Percentiles rank a stretch among this genome's conserved stretches.
These are phyloP conservation scores for Macrocentrus cingulum DNA, from an alignment of 1,140 invertebrate species.

Conservation along the genomic window DNA sequence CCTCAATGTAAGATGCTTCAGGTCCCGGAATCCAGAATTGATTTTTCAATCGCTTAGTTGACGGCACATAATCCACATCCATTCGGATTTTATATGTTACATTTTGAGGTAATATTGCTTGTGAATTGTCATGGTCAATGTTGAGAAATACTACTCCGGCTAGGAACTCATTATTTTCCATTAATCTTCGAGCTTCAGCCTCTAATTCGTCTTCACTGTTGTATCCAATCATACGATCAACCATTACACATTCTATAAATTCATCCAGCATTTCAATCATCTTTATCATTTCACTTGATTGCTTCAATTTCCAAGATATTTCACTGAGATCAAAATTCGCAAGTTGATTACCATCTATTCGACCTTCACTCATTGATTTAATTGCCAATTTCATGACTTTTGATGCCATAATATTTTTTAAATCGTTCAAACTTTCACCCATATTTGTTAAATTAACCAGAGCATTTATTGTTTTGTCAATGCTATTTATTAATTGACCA, in stretches of 20 bases:
- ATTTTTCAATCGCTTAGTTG: constrained; percentile 63
- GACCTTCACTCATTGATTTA: constrained; percentile 41
- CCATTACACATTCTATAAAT: constrained; percentile 63
- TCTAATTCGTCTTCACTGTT: constrained; percentile 58
- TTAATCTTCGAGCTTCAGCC: constrained; percentile 58
- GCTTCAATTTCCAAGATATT: constrained; percentile 45
- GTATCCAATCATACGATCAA: constrained; percentile 62
- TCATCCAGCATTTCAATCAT: constrained; percentile 53
- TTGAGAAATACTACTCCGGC: constrained; percentile 60
- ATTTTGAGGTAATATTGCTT: constrained; percentile 44
- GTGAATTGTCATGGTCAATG: constrained; percentile 38
- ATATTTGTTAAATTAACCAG: constrained; percentile 55
- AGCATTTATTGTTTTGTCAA: constrained; percentile 55
- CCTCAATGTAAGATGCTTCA: constrained; percentile 63
- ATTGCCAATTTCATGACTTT: constrained; percentile 50
- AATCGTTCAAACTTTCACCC: constrained; percentile 52
- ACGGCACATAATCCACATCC: constrained; percentile 69
- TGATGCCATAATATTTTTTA: constrained; percentile 53
- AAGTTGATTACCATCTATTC: constrained; percentile 41
- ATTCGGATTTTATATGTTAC: constrained; percentile 67
- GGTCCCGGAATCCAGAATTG: constrained; percentile 70
- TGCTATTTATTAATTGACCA: constrained; percentile 52
- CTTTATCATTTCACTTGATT: constrained; percentile 38
- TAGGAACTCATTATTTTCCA: constrained; percentile 61
- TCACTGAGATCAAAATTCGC: constrained; percentile 44